These are phyloP conservation scores for Myiagra hebetior DNA, from an alignment of 2,113 vertebrate genomes.

Conservation along the genomic window DNA sequence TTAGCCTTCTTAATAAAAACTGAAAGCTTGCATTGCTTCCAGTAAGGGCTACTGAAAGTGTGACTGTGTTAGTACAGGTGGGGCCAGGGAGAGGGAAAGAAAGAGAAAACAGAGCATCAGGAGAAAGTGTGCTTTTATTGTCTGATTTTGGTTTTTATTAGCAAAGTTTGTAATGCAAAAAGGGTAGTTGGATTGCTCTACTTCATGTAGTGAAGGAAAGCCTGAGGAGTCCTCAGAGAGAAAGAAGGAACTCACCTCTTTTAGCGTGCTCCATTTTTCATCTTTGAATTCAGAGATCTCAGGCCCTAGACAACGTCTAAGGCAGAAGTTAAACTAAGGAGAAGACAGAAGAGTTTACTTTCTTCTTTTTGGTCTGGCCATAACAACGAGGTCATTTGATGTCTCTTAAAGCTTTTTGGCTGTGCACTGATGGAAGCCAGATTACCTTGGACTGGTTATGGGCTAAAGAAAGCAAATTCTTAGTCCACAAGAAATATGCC, in stretches of 20 bases:
- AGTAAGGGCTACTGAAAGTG: constrained; percentile 45
- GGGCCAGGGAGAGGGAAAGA: neutral
- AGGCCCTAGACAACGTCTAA: neutral
- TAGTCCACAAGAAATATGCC: neutral
- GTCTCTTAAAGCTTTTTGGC: neutral
- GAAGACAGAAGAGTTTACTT: neutral
- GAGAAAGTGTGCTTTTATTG: constrained; percentile 5
- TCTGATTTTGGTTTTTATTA: constrained; percentile 13
- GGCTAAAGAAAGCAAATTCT: neutral
- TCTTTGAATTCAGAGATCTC: neutral
- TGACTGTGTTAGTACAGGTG: constrained; percentile 49
- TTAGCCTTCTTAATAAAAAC: constrained; percentile 56
- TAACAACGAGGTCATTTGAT: neutral
- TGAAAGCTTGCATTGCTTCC: constrained; percentile 50
- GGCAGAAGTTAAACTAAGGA: neutral
- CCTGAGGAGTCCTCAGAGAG: neutral
- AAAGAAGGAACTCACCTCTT: neutral
- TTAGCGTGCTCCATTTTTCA: neutral
- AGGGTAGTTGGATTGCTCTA: neutral
- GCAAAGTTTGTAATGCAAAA: neutral
- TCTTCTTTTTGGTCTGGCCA: neutral
- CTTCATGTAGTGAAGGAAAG: neutral
- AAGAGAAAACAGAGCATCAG: constrained; percentile 35
- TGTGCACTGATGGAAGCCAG: neutral
- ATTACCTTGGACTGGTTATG: neutral